Conservation (phyloP, 2,797 vertebrate genomes). For the Amazona ochrocephala region DNA sequence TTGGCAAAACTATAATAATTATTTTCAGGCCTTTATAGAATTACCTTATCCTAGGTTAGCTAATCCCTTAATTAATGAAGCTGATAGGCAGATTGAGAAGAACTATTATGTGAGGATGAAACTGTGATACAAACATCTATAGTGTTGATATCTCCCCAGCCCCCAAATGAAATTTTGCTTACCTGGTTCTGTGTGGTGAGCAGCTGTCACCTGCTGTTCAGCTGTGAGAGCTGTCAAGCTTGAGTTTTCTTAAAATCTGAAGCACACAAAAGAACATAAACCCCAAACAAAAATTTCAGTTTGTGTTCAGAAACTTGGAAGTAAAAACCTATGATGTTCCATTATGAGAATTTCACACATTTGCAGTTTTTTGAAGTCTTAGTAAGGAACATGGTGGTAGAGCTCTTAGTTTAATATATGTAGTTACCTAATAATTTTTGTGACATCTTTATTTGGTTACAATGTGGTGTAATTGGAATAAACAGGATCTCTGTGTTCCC, state of each 20-base stretch:
- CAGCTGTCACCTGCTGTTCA: background rate
- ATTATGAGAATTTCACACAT: background rate
- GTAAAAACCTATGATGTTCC: background rate
- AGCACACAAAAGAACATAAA: background rate
- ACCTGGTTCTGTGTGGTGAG: background rate
- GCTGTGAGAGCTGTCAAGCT: background rate
- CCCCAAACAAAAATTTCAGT: background rate
- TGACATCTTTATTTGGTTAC: background rate
- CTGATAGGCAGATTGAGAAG: background rate
- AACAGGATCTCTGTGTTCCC: constrained; percentile 19
- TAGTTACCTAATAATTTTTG: background rate
- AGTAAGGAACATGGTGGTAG: background rate
- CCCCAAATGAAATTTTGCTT: background rate
- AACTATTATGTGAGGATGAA: background rate
- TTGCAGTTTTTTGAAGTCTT: background rate
- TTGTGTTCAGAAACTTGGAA: background rate
- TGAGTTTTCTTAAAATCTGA: background rate
- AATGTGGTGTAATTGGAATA: background rate
- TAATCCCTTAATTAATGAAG: background rate
- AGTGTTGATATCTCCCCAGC: background rate
- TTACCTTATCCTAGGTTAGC: background rate
- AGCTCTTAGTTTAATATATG: background rate
- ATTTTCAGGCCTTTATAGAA: background rate
- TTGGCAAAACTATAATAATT: background rate
- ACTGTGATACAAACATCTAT: background rate